Conservation (phyloP, 2,113 vertebrate species). For the Lamprotornis superbus region DNA sequence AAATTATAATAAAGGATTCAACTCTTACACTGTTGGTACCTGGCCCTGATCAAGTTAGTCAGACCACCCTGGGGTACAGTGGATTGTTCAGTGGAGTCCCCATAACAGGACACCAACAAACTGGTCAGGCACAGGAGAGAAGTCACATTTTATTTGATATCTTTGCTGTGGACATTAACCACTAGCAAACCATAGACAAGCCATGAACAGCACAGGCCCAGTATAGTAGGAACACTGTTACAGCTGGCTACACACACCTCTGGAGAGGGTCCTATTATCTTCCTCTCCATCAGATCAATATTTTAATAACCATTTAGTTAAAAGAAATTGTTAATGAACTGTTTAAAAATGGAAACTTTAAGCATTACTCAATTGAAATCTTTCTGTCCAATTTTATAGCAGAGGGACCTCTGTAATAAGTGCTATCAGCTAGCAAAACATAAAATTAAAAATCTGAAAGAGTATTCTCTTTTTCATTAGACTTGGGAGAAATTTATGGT, state of each 20-base stretch:
- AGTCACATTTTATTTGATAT: not conserved
- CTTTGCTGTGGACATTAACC: not conserved
- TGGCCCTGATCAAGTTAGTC: not conserved
- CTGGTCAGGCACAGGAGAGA: not conserved
- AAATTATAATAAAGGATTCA: not conserved
- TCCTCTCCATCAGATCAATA: too few relatives aligned
- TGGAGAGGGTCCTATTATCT: not conserved
- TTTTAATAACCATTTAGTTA: not conserved
- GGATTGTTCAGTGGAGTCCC: not conserved
- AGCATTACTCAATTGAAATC: not conserved
- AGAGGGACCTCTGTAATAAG: not conserved
- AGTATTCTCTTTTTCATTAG: not conserved
- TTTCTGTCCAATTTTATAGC: not conserved
- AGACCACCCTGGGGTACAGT: accelerated
- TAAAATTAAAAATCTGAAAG: not conserved
- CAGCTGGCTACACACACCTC: not conserved
- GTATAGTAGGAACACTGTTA: not conserved
- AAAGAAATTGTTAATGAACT: not conserved
- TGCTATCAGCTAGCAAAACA: not conserved
- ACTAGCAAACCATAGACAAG: not conserved
- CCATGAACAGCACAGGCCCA: not conserved
- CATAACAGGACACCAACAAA: not conserved
- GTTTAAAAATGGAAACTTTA: not conserved
- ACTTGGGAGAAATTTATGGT: not conserved
- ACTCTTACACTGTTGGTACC: not conserved